phyloP scores from a whole-genome alignment of 2,888 invertebrate species.

The Agrochola lychnidis region DNA sequence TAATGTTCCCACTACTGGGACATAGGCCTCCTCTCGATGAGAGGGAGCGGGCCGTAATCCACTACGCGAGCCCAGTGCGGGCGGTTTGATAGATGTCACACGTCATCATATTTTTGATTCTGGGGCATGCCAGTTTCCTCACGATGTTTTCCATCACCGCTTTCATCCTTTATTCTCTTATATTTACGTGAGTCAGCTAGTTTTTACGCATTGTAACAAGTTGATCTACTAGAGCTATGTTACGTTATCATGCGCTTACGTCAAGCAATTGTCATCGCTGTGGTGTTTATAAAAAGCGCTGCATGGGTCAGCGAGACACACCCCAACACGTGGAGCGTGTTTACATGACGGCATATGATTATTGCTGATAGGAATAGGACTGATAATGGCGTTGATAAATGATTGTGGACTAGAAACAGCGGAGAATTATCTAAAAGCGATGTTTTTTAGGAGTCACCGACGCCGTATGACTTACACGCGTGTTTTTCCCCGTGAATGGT shows the following conservation, averaged over 20 bases:
- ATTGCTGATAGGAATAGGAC: conserved; percentile 36
- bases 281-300: conserved; percentile 65
- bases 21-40: too few species aligned
- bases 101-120: too few species aligned
- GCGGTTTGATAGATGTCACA: too few species aligned
- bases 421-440: conserved; percentile 1
- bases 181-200: background rate
- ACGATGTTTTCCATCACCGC: too few species aligned
- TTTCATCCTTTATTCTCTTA: background rate
- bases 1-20: too few species aligned
- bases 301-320: conserved; percentile 71
- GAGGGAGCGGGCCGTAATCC: too few species aligned
- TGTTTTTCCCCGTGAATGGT: conserved; percentile 9
- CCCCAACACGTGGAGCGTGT: conserved; percentile 69
- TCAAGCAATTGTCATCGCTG: conserved; percentile 63
- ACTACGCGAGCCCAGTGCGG: too few species aligned
- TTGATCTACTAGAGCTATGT: conserved; percentile 15
- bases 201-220: conserved; percentile 4
- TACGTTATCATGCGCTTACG: conserved; percentile 52
- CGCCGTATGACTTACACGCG: background rate
- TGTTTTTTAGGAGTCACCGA: background rate
- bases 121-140: too few species aligned
- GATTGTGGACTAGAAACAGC: conserved; percentile 11
- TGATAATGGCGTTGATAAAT: conserved; percentile 28
- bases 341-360: conserved; percentile 51